These are phyloP conservation scores for Brachypteracias leptosomus DNA, from an alignment of 2,113 vertebrate genomes.

Conservation along the genomic window DNA sequence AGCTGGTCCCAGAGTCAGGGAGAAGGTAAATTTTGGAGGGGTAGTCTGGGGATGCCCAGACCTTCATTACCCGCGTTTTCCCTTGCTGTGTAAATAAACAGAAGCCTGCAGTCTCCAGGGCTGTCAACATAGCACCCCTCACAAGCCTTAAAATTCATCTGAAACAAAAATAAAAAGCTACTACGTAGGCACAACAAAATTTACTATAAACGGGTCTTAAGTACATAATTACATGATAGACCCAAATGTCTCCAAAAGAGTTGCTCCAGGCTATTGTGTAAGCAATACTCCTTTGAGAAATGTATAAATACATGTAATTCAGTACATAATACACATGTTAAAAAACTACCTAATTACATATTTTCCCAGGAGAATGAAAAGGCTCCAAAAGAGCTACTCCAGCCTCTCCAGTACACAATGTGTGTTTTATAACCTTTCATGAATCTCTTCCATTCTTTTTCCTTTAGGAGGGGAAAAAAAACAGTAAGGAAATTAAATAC, in stretches of 20 bases:
- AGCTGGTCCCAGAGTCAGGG: neutral
- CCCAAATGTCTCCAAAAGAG: slow-evolving; percentile 62
- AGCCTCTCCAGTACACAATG: slow-evolving; percentile 65
- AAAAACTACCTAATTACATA: slow-evolving; percentile 72
- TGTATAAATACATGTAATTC: slow-evolving; percentile 75
- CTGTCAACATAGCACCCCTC: slow-evolving; percentile 5
- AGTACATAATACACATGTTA: slow-evolving; percentile 56
- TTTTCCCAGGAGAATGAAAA: slow-evolving; percentile 73
- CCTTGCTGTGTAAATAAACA: neutral
- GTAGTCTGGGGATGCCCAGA: neutral
- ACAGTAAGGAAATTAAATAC: slow-evolving; percentile 71
- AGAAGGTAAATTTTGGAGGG: neutral
- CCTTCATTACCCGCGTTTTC: neutral
- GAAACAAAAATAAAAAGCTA: slow-evolving; percentile 31
- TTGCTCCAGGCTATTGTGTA: slow-evolving; percentile 76
- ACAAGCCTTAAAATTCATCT: slow-evolving; percentile 27
- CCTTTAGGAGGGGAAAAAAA: slow-evolving; percentile 11
- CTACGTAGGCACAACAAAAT: slow-evolving; percentile 54
- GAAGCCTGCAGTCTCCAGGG: slow-evolving; percentile 2
- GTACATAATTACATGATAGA: slow-evolving; percentile 70
- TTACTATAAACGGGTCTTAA: slow-evolving; percentile 68
- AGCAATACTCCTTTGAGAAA: slow-evolving; percentile 73
- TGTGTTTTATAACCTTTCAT: slow-evolving; percentile 75
- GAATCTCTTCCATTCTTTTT: slow-evolving; percentile 67
- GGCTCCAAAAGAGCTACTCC: slow-evolving; percentile 71